Percentiles rank a stretch among this genome's conserved stretches.
These are phyloP conservation scores for Hassar affinis DNA, from an alignment of 2,113 vertebrate genomes.

Conservation along the genomic window DNA sequence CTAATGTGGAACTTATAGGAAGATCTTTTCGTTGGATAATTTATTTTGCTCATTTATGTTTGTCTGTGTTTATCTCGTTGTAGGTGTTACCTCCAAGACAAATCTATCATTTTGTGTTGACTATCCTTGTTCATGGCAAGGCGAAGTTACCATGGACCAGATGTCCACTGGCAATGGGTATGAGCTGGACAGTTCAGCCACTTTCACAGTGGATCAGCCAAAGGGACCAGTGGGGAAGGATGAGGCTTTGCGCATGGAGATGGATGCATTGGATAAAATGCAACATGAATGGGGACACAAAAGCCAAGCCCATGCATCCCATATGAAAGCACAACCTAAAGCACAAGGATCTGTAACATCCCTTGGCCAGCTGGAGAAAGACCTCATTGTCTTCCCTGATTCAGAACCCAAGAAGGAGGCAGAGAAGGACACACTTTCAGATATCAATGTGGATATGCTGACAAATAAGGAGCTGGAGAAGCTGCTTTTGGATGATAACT, in stretches of 20 bases:
- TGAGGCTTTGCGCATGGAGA: slow-evolving; percentile 98
- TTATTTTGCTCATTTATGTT: background rate
- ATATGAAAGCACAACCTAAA: slow-evolving; percentile 57
- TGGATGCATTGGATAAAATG: slow-evolving; percentile 89
- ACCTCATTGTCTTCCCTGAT: slow-evolving; percentile 96
- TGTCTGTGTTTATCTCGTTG: slow-evolving; percentile 7
- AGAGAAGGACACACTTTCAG: slow-evolving; percentile 76
- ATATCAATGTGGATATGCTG: slow-evolving; percentile 88
- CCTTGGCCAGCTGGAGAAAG: slow-evolving; percentile 77
- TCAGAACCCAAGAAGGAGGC: slow-evolving; percentile 75
- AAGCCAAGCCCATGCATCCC: slow-evolving; percentile 53
- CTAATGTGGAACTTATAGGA: background rate
- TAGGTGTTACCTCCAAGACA: slow-evolving; percentile 19
- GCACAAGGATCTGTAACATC: slow-evolving; percentile 46
- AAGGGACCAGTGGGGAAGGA: slow-evolving; percentile 90
- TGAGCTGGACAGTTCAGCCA: slow-evolving; percentile 75
- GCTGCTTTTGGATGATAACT: slow-evolving; percentile 87
- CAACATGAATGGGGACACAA: slow-evolving; percentile 80
- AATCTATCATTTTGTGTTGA: background rate
- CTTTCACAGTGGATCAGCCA: slow-evolving; percentile 64
- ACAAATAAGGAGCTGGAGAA: slow-evolving; percentile 90
- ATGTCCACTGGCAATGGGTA: slow-evolving; percentile 87
- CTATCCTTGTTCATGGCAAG: slow-evolving; percentile 68
- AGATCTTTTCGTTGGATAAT: background rate
- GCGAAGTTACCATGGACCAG: slow-evolving; percentile 85